phyloP scores from a whole-genome alignment of 2,797 vertebrate species.

The Pseudotriccus pelzelni region DNA sequence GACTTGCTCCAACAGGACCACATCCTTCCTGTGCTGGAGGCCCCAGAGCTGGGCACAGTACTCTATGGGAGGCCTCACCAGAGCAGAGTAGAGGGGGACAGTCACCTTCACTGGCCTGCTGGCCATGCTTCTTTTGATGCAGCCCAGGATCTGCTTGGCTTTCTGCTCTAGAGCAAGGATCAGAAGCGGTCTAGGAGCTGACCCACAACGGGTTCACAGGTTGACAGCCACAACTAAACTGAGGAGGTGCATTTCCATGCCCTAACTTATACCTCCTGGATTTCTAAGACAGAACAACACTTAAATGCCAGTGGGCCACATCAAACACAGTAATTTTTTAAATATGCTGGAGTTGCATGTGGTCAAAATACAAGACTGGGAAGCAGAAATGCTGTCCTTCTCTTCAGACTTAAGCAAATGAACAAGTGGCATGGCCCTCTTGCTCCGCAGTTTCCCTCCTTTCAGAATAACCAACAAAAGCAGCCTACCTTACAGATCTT shows the following conservation, averaged over 20 bases:
- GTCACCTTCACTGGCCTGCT: background rate
- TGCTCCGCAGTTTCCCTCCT: background rate
- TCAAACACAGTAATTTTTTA: background rate
- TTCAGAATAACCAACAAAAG: background rate
- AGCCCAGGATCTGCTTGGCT: background rate
- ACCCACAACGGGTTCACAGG: background rate
- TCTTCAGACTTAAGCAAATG: background rate
- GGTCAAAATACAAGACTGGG: background rate
- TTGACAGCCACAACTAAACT: background rate
- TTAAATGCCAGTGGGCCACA: background rate
- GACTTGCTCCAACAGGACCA: background rate
- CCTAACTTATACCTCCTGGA: background rate
- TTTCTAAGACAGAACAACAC: background rate
- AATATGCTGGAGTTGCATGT: background rate
- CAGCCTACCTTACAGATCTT: background rate
- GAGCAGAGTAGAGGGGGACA: background rate
- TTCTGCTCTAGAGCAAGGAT: background rate
- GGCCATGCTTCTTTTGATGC: background rate
- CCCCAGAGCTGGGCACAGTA: background rate
- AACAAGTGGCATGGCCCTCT: background rate
- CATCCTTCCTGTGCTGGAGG: background rate
- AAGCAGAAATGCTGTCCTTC: background rate
- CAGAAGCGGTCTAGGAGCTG: background rate
- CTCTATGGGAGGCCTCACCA: background rate
- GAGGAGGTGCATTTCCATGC: background rate